phyloP scores from a whole-genome alignment of 2,888 invertebrate genomes.

The Spialia ferax region DNA sequence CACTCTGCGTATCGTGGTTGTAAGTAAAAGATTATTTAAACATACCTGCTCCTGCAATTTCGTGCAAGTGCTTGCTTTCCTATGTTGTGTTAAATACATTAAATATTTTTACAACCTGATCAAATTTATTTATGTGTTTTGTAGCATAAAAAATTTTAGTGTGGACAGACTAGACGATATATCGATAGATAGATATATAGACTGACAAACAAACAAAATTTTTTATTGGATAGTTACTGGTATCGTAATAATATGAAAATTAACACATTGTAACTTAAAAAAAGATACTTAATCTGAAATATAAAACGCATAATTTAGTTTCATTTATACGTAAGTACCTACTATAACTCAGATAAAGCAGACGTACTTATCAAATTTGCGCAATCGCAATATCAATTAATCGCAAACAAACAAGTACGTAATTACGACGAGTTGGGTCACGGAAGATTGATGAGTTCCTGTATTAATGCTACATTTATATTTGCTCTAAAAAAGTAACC shows the following conservation, averaged over 20 bases:
- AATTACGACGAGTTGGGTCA: constrained; percentile 58
- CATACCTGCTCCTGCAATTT: constrained; percentile 55
- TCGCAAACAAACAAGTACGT: constrained; percentile 61
- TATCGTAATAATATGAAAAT: too few relatives aligned
- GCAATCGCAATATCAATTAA: constrained; percentile 63
- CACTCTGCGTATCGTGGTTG: constrained; percentile 48
- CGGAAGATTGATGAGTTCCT: constrained; percentile 36
- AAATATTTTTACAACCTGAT: too few relatives aligned
- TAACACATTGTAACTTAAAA: too few relatives aligned
- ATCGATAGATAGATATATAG: too few relatives aligned
- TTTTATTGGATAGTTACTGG: too few relatives aligned
- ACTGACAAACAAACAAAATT: too few relatives aligned
- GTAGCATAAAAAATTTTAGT: too few relatives aligned
- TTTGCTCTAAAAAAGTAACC: constrained; percentile 16
- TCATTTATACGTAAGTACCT: too few relatives aligned
- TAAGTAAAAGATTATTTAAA: constrained; percentile 56
- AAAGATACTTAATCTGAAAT: not conserved
- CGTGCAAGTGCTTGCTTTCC: constrained; percentile 20
- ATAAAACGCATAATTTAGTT: not conserved
- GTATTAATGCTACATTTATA: constrained; percentile 38
- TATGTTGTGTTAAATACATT: not conserved
- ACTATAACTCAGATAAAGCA: constrained; percentile 16
- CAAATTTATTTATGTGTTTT: too few relatives aligned
- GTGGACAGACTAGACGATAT: too few relatives aligned
- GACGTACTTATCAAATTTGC: constrained; percentile 16